Evolutionary conservation across 37 sponge, comb jelly and placozoan genomes (phyloP).

Genomic region (Halisarca cf. caerulea): DNA sequence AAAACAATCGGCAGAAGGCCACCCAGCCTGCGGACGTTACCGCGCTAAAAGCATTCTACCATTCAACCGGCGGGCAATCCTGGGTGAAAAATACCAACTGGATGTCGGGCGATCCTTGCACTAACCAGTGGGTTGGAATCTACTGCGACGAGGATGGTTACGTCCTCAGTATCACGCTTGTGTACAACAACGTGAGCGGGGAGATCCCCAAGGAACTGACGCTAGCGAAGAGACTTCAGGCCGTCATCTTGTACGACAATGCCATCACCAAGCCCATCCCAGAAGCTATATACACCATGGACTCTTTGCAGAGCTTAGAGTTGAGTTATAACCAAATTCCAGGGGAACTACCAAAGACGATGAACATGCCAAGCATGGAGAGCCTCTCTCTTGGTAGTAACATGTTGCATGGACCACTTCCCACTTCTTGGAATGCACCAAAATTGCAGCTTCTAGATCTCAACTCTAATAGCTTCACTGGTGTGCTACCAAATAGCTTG

Average conservation of each 20-base stretch:
- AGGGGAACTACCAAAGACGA: conserved; percentile 35
- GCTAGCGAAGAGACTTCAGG: conserved; percentile 46
- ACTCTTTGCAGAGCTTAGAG: conserved; percentile 51
- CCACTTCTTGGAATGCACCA: conserved; percentile 53
- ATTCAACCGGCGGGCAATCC: conserved; percentile 52
- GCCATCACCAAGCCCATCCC: conserved; percentile 46
- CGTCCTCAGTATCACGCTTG: conserved; percentile 57
- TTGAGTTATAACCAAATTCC: conserved; percentile 49
- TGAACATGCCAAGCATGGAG: conserved; percentile 52
- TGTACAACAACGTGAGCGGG: conserved; percentile 63
- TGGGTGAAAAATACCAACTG: conserved; percentile 81
- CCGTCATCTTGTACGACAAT: conserved; percentile 54
- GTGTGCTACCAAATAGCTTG: conserved; percentile 31
- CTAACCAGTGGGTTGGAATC: conserved; percentile 63
- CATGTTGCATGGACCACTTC: conserved; percentile 49
- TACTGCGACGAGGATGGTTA: conserved; percentile 60
- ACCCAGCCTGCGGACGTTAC: conserved; percentile 50
- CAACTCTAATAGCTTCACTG: conserved; percentile 43
- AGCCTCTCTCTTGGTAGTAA: conserved; percentile 52
- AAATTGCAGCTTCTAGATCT: conserved; percentile 50
- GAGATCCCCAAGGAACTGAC: conserved; percentile 48
- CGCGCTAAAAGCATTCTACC: conserved; percentile 68
- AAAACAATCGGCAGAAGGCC: neutral
- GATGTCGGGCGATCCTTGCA: conserved; percentile 78
- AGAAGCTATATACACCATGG: conserved; percentile 35